Evolutionary conservation across 2,113 vertebrate genomes (phyloP), one percentile per base, ranked within the genome.

Genomic region (Brachypteracias leptosomus): DNA sequence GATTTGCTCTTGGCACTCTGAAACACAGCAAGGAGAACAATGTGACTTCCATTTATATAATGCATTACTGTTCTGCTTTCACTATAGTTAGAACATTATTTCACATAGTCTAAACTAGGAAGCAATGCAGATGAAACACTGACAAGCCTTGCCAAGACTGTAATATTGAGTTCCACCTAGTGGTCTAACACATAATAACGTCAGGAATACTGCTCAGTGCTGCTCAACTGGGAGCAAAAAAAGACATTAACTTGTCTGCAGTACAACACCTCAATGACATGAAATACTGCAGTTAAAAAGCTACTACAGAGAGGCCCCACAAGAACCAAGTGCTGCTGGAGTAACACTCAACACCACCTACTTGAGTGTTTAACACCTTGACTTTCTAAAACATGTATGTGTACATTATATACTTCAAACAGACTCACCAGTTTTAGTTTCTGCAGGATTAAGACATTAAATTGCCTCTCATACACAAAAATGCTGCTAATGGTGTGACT

Each of bases 121-220:
- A 92, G 83, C 67, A 73, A 71, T 28, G 88, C 67, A 70, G 85
- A 91, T 70, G 79, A 83, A 46, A 54, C 8, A 7, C 59, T n/a
- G 71, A 49, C 66, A 85, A 82, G 77, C 85, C 63, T 85, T 17
- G 81, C 36, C 17, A 47, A 68, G 38, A 59, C 71, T 2, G 2
- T 74, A 75, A 7, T 1, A 29, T 11, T 58, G 92, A 77, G 95
- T 94, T 95, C 96, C 96, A 95, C 54, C 95, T 96, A 90, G 93
- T 67, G 95, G 95, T 42, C 31, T 68, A 75, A 72, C 2, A 44
- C 29, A 22, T 21, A 52, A 88, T 8, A 71, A 57, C 35, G 1
- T 1, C 13, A 49, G 19, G 46, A 73, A 80, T 7, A 29, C 9
- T 8, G 46, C 55, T 85, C 8, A 1, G 36, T 11, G 70, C 47